Base-by-base conservation (phyloP, 2,888 invertebrate genomes). In the Morpho achilles region DNA sequence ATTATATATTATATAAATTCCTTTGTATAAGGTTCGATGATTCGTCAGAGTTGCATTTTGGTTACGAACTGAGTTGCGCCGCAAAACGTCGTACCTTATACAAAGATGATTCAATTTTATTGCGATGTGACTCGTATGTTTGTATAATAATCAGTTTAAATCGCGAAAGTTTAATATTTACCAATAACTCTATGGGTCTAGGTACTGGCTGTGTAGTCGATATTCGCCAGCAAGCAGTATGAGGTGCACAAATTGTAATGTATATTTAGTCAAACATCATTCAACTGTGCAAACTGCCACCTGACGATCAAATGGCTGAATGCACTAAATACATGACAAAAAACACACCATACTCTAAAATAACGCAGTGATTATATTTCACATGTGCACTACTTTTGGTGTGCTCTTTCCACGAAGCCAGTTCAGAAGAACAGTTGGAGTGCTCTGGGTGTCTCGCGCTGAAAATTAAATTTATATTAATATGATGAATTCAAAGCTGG, bases 351-450 rank as follows among this genome's bases (percentile, higher is more conserved):
- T 45, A 45, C 40, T 23, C 41, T 49, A 44, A 3, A 44, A 32
- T 8, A 44, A 45, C 22, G 53, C 56, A 10, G 41, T 40, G 22
- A 52, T 23, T 55, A 39, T 39, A 23, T 43, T 74, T 88, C 76
- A 91, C 91, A 91, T 87, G 62, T 88, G 85, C 52, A 91, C 89
- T 59, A 93, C 92, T 86, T 92, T 93, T n/a, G 93, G 93, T 40
- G 93, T 93, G 72, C 94, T 94, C 77, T 93, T 94, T 63, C 96
- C 96, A 92, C 95, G 94, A 60, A 96, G 89, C 96, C 96, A 96
- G 83, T 96, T 95, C 65, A 96, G 84, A 52, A 96, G 92, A 63
- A 95, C 94, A 66, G 95, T 95, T 59, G 96, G 94, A 40, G 96
- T 94, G 77, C 95, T 95, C 80, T 96, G 95, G 53, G 94, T 93